Evolutionary conservation across 2,888 invertebrate genomes (phyloP).

Genomic region (Taphrorychus bicolor): DNA sequence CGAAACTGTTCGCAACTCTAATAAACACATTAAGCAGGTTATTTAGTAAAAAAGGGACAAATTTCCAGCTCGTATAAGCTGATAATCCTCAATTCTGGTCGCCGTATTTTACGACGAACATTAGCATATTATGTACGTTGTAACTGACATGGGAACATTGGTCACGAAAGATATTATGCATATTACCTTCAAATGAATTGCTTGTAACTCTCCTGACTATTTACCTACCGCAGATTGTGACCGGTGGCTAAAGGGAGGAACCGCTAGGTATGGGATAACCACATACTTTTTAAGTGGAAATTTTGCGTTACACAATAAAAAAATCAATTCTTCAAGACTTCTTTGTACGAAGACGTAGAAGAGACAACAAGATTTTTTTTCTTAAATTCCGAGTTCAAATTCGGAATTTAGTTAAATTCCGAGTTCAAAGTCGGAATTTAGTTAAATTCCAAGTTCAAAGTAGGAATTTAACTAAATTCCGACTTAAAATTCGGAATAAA

Average conservation of each 20-base stretch:
- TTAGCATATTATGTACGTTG: neutral
- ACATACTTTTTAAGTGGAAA: no score
- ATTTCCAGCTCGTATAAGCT: neutral
- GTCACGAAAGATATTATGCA: neutral
- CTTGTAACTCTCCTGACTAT: neutral
- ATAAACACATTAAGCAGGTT: neutral
- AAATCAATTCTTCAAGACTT: no score
- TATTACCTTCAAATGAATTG: neutral
- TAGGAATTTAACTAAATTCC: no score
- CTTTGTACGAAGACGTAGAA: no score
- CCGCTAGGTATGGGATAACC: no score
- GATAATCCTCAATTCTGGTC: neutral
- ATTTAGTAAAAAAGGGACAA: neutral
- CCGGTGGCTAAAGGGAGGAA: neutral
- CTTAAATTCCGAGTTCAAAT: no score
- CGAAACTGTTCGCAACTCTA: neutral
- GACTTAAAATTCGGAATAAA: no score
- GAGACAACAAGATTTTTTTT: no score
- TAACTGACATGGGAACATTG: neutral
- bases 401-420: no score
- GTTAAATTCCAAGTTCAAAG: no score
- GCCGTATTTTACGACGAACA: neutral
- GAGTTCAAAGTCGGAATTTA: no score
- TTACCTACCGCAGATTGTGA: neutral
- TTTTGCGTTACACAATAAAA: no score